Base-by-base conservation (phyloP, 2,888 invertebrate species). In the Patella caerulea region DNA sequence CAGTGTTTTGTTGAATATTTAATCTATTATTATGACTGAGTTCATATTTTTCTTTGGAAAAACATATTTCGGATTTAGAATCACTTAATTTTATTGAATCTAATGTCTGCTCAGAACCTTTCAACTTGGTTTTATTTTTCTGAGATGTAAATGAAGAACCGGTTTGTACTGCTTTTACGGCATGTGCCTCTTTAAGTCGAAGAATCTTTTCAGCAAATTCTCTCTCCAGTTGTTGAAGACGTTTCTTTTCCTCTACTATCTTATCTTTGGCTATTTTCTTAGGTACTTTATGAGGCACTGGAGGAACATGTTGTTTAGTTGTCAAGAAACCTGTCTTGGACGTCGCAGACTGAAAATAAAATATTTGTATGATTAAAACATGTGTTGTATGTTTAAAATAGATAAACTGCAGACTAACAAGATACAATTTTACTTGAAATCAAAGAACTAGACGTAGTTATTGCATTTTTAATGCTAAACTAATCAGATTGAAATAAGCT, bases 1-100 rank as follows among this genome's bases (percentile, higher is more conserved):
- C 9, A 45, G 9, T 9, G 0, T 11, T 19, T 12, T 24, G 24
- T 65, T 19, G 12, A 9, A 88, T 79, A 72, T 86, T 85, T 55
- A 87, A 87, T 71, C 85, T 86, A n/a, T 80, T 84, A 73, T 87
- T 88, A 11, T 85, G 83, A 69, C 85, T 86, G 4, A 87, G 72
- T 15, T 86, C 86, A 17, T 87, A 81, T 15, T 74, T 70, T 3
- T 78, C 79, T 54, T 76, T 79, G 19, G 82, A 81, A 17, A 59
- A 45, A n/a, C 71, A 73, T 54, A 52, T 69, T 14, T 80, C 82
- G 0, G 45, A 17, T 11, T 83, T 81, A 55, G 76, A 70, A 11
- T 79, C 81, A 2, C 70, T 71, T n/a, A 86, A 72, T 29, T 81
- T 80, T 11, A 86, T 86, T 65, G 82, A 81, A 45, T 86, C 86